Evolutionary conservation across 2,888 invertebrate genomes (phyloP), one percentile per base, ranked within the genome.

Genomic region (Paralinhomoeus sp.): DNA sequence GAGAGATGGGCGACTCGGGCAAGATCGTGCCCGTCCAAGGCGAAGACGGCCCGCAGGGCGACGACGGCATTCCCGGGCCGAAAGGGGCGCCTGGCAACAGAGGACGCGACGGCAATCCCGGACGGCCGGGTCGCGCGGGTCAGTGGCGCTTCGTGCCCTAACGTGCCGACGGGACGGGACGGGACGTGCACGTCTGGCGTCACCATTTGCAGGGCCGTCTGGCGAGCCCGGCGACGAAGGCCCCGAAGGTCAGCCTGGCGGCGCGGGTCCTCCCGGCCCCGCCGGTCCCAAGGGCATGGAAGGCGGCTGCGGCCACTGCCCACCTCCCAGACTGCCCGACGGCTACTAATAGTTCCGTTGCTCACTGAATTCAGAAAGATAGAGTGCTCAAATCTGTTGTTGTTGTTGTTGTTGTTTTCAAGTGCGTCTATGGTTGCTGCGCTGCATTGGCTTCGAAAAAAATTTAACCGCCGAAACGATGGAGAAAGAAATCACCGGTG

Each of bases 301-400:
- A 17, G 36, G 36, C 3, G 17, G n/a, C 20, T 57, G 57, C 48
- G 45, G 48, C 45, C 57, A 57, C 48, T 57, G 57, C 49, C 56
- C 57, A 43, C 45, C 50, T 37, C 57, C 57, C 43, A 47, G 56
- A 43, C 53, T 53, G 38, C 54, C 56, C 41, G 54, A 54, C 45
- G 56, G 56, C 36, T 55, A 55, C 48, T 55, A n/a, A n/a, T n/a
- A n/a, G n/a, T n/a, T n/a, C n/a, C n/a, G n/a, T n/a, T n/a, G n/a
- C n/a, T n/a, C n/a, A n/a, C n/a, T n/a, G n/a, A n/a, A n/a, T n/a
- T n/a, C n/a, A n/a, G n/a, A n/a, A n/a, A n/a, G n/a, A n/a, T n/a
- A n/a, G n/a, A n/a, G n/a, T n/a, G n/a, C n/a, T n/a, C n/a, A n/a
- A n/a, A n/a, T n/a, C n/a, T n/a, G n/a, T n/a, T n/a, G n/a, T n/a